Conservation (phyloP, 2,113 vertebrate genomes). For the Mirza zaza region DNA sequence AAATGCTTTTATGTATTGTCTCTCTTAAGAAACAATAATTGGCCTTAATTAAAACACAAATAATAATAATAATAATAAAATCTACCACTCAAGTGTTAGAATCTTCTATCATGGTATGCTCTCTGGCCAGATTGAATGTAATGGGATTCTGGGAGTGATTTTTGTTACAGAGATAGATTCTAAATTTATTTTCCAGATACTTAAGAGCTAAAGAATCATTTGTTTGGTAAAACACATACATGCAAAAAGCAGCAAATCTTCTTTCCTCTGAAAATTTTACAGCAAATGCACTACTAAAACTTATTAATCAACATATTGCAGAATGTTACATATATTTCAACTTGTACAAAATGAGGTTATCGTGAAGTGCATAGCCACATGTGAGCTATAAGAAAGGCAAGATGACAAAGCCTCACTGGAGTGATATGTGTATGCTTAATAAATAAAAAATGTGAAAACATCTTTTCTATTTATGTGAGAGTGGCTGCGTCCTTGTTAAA, state of each 20-base stretch:
- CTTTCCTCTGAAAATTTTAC: constrained; percentile 44
- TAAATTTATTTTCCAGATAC: constrained; percentile 43
- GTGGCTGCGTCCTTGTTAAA: not conserved
- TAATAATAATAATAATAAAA: not conserved
- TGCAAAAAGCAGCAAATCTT: not conserved
- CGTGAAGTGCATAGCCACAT: not conserved
- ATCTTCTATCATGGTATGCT: not conserved
- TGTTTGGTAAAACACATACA: not conserved
- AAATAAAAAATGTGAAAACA: constrained; percentile 12
- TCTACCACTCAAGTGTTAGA: not conserved
- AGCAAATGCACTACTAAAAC: constrained; percentile 24
- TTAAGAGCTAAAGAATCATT: constrained; percentile 27
- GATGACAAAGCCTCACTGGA: not conserved
- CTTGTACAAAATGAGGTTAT: not conserved
- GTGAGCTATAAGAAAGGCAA: not conserved
- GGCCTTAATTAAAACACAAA: not conserved
- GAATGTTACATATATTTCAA: not conserved
- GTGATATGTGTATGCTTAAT: not conserved
- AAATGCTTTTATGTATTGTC: not conserved
- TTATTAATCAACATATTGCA: constrained; percentile 11
- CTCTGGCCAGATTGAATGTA: not conserved
- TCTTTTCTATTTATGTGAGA: not conserved
- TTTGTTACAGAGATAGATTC: constrained; percentile 7
- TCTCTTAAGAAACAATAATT: constrained; percentile 5
- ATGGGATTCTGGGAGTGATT: not conserved